Base-by-base conservation (phyloP, 2,113 vertebrate species). In the Muntiacus muntjak region DNA sequence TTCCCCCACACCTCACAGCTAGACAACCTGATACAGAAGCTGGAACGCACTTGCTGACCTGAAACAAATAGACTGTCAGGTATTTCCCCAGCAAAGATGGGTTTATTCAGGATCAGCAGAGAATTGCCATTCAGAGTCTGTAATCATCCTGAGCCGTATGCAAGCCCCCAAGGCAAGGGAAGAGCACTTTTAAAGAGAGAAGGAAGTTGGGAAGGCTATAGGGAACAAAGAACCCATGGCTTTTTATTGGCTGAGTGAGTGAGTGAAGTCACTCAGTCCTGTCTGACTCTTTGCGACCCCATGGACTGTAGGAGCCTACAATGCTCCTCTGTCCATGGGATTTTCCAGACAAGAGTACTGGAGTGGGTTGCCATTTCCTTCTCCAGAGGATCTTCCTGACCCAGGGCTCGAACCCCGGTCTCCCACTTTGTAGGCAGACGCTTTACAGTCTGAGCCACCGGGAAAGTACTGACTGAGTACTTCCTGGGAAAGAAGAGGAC, bases 391-490 rank as follows among this genome's bases (percentile, higher is more conserved):
- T 40, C 67, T 71, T 40, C 67, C 67, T 5, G 6, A 71, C 19
- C 67, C 10, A 71, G 67, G 10, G 67, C 23, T 23, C 0, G 10
- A 71, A 71, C 19, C n/a, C 1, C 0, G 2, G n/a, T 23, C 19
- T 40, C 10, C 19, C 19, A 12, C 10, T 12, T 23, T 71, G 19
- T 23, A 71, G 19, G 19, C n/a, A 71, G 19, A 12, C 1, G 19
- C 67, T 12, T 71, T 12, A 71, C 67, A 0, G 2, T 40, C n/a
- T 6, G n/a, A 40, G n/a, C 67, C 19, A 23, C n/a, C n/a, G 23
- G 64, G n/a, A 19, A 12, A 12, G n/a, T 36, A 36, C 3, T 55
- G 81, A n/a, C 21, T 83, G 52, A 55, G 21, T 83, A 7, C 52
- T 36, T 55, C 7, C 12, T 23, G 7, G 81, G 21, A 55, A 83